Evolutionary conservation across 2,113 vertebrate species (phyloP).

Genomic region (Tonatia bakeri): DNA sequence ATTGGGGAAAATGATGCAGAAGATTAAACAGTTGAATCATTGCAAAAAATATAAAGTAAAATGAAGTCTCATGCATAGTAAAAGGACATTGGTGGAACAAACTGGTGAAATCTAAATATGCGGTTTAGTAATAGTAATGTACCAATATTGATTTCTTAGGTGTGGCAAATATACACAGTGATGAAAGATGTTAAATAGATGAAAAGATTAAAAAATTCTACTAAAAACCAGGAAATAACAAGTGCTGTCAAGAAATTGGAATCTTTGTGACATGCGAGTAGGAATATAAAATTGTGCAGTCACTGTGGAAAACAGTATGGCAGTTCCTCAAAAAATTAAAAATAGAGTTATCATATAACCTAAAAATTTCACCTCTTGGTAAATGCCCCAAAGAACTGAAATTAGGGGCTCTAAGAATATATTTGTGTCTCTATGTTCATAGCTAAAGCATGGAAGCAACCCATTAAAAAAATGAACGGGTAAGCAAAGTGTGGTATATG

Average conservation of each 20-base stretch:
- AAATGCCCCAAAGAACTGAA: background rate
- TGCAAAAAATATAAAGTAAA: background rate
- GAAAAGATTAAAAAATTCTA: background rate
- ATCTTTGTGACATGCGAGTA: background rate
- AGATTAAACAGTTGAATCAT: background rate
- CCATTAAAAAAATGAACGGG: background rate
- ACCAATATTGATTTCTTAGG: background rate
- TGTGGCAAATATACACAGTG: background rate
- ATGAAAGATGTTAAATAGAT: background rate
- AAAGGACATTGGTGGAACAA: background rate
- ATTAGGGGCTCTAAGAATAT: background rate
- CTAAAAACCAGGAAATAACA: background rate
- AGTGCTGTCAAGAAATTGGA: background rate
- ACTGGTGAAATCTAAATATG: background rate
- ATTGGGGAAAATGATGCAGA: background rate
- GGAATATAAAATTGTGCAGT: background rate
- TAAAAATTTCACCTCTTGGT: background rate
- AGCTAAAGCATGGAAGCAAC: background rate
- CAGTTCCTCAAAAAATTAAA: background rate
- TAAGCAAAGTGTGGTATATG: background rate
- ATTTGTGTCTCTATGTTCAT: background rate
- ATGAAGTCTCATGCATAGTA: background rate
- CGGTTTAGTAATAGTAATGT: background rate
- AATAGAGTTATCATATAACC: background rate
- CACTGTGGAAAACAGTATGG: background rate